These are phyloP conservation scores for Penaeus japonicus DNA, from an alignment of 1,140 invertebrate genomes.

Conservation along the genomic window DNA sequence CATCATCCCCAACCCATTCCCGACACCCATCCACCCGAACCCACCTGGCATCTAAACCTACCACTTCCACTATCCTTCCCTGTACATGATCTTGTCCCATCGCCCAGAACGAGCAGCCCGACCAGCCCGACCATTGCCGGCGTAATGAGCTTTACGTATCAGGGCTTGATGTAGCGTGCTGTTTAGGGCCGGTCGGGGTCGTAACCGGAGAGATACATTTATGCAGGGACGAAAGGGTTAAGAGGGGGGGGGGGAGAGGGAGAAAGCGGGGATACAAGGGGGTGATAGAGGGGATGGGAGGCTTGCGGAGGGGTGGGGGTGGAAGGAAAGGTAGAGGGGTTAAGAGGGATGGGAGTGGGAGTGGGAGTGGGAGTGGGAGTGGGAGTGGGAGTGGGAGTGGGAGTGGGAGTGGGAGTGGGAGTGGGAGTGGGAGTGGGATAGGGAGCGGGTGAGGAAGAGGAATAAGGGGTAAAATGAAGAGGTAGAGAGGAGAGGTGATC, in stretches of 20 bases:
- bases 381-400: neutral
- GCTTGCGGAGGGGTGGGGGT: neutral
- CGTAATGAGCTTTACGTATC: too few relatives aligned
- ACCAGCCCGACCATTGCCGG: too few relatives aligned
- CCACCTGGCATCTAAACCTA: too few relatives aligned
- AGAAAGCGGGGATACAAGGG: neutral
- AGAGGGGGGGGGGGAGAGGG: neutral
- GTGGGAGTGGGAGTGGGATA: neutral
- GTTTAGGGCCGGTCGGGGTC: too few relatives aligned
- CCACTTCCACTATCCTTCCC: too few relatives aligned
- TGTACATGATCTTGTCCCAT: too few relatives aligned
- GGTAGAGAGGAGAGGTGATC: neutral
- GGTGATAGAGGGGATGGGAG: neutral
- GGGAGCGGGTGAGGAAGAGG: neutral
- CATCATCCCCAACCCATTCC: too few relatives aligned
- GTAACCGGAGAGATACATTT: too few relatives aligned
- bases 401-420: neutral
- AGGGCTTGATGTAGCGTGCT: too few relatives aligned
- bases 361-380: neutral
- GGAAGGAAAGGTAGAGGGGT: neutral
- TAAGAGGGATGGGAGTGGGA: neutral
- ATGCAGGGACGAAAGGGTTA: too few relatives aligned
- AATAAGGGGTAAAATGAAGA: neutral
- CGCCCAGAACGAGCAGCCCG: too few relatives aligned
- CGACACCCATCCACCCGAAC: too few relatives aligned